Conservation (phyloP, 2,888 invertebrate genomes). For the Asteroscopus sphinx region DNA sequence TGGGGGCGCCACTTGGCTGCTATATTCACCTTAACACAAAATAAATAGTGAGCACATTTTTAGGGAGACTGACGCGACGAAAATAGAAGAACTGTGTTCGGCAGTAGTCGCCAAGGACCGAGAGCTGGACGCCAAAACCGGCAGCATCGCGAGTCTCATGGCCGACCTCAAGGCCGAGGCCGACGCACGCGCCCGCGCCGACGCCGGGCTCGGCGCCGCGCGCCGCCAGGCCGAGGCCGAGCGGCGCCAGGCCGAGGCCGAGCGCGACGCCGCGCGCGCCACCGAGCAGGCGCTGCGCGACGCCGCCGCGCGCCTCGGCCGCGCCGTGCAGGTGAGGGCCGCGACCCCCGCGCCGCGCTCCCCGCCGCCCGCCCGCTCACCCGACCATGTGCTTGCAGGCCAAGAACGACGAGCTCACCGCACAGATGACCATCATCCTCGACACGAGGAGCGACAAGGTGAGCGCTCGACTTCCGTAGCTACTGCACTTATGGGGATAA, state of each 20-base stretch:
- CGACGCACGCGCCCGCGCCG: conserved; percentile 36
- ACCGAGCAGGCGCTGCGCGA: no score
- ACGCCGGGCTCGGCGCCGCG: conserved; percentile 24
- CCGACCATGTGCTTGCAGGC: conserved; percentile 43
- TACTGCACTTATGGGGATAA: background rate
- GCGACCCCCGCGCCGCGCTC: background rate
- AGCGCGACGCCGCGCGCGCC: no score
- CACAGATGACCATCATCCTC: conserved; percentile 69
- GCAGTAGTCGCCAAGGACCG: conserved; percentile 25
- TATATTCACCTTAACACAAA: no score
- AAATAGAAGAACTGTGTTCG: conserved; percentile 4
- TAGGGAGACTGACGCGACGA: conserved; percentile 51
- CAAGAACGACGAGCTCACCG: conserved; percentile 70
- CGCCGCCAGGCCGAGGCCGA: conserved; percentile 45
- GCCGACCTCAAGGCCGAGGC: conserved; percentile 38
- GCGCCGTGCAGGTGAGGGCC: no score
- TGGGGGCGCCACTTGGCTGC: no score
- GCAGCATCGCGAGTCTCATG: conserved; percentile 50
- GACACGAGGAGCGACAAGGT: conserved; percentile 76
- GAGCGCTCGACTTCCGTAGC: conserved; percentile 1
- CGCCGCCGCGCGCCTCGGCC: no score
- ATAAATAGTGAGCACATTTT: no score
- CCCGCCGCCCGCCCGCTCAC: background rate
- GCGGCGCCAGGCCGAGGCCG: no score
- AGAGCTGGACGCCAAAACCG: conserved; percentile 40